Evolutionary conservation across 2,113 vertebrate species (phyloP).

Genomic region (Epinephelus fuscoguttatus): DNA sequence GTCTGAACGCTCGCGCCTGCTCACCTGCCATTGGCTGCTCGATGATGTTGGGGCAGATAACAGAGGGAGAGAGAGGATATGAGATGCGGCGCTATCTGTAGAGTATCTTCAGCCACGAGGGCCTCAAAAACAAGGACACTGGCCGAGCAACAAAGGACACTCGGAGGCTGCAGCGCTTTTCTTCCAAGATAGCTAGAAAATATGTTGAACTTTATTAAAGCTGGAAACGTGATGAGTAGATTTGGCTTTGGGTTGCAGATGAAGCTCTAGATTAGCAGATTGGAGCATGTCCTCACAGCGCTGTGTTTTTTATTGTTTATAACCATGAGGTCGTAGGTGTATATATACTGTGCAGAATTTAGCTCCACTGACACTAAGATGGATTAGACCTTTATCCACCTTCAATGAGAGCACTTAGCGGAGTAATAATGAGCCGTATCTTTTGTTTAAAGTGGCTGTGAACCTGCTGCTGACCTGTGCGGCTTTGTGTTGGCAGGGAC

Average conservation of each 20-base stretch:
- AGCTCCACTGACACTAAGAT: conserved; percentile 26
- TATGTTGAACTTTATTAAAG: conserved; percentile 71
- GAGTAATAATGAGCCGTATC: conserved; percentile 37
- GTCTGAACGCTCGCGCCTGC: conserved; percentile 35
- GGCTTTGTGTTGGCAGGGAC: conserved; percentile 78
- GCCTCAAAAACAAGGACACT: conserved; percentile 71
- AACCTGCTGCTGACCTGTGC: conserved; percentile 60
- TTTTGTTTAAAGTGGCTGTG: conserved; percentile 55
- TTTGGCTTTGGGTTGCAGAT: conserved; percentile 42
- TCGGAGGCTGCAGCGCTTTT: conserved; percentile 3
- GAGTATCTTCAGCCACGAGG: conserved; percentile 67
- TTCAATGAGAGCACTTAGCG: conserved; percentile 43
- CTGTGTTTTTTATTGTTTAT: conserved; percentile 43
- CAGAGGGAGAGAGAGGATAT: conserved; percentile 71
- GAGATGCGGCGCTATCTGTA: conserved; percentile 70
- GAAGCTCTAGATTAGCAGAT: conserved; percentile 54
- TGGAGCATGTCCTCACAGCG: conserved; percentile 17
- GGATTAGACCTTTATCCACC: conserved; percentile 50
- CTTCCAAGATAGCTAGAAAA: conserved; percentile 61
- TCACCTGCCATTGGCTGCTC: conserved; percentile 70
- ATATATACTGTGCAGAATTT: conserved; percentile 28
- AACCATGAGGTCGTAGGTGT: conserved; percentile 18
- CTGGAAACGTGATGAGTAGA: conserved; percentile 62
- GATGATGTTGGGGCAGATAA: conserved; percentile 63
- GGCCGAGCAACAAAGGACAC: conserved; percentile 69